Base-by-base conservation (phyloP, 2,888 invertebrate species). In the Euspilapteryx auroguttella region DNA sequence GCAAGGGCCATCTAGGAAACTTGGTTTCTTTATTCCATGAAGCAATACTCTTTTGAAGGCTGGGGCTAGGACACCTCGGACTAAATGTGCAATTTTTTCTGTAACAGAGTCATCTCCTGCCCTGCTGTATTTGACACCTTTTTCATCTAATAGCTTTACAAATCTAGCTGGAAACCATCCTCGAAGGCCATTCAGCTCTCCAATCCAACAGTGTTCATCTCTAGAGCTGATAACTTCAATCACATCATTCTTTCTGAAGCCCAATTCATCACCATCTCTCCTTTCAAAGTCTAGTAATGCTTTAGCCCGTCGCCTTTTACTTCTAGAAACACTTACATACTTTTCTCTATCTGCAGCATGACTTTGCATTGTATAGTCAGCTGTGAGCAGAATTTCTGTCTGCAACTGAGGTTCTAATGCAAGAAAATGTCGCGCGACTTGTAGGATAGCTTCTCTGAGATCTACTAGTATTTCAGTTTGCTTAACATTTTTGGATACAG, bases 391-490 rank as follows among this genome's bases (percentile, higher is more conserved):
- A 30, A 89, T 88, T 48, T 92, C 87, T 33, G 86, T 86, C 28
- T 79, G 79, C 38, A 91, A 63, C 66, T 90, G 92, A 20, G 94
- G 92, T 69, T 97, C 96, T 23, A 94, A 82, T 33, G 93, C 89
- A 39, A 96, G 83, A 64, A 99, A 99, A 71, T 99, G 97, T 15
- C 96, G 80, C 12, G 94, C 93, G 25, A 86, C 83, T 77, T 81
- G 96, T 30, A 96, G 75, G 42, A 98, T 94, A 15, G 96, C 92
- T 73, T 99, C 97, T 40, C 97, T 81, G 29, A 99, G 79, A 73
- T 98, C 97, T n/a, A 99, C 96, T 38, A 99, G 78, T 47, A 98
- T 88, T 79, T 99, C 98, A 43, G 99, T 99, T 75, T 98, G 98
- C 36, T 91, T 86, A 28, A 99, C 93, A 76, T 99, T 99, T 65